Conservation (phyloP, 2,113 vertebrate genomes). For the Heliornis fulica region DNA sequence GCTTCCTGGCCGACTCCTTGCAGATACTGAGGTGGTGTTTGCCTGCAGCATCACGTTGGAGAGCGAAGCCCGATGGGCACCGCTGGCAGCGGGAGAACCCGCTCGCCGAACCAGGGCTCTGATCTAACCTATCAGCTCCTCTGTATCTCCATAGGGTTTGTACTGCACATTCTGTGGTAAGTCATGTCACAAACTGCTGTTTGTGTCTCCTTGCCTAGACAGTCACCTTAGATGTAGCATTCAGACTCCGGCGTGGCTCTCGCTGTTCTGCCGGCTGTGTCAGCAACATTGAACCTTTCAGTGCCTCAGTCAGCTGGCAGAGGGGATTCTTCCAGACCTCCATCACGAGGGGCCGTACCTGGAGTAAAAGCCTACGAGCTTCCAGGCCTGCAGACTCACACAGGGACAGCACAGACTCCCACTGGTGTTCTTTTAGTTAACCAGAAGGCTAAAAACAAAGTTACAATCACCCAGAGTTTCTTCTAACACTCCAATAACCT, state of each 20-base stretch:
- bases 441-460: not conserved
- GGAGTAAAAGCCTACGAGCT: not conserved
- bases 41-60: fast-evolving
- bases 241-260: fast-evolving
- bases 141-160: fast-evolving
- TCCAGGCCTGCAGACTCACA: not conserved
- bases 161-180: not conserved
- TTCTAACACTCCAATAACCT: not conserved
- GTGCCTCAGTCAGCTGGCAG: not conserved
- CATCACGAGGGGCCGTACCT: not conserved
- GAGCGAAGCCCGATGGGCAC: not conserved
- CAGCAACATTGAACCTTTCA: not conserved
- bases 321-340: not conserved
- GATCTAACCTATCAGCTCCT: fast-evolving
- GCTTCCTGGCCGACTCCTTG: not conserved
- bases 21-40: fast-evolving
- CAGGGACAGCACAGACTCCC: not conserved
- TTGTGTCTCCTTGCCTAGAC: not conserved
- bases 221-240: not conserved
- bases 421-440: fast-evolving
- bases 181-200: fast-evolving
- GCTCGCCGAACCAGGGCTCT: not conserved
- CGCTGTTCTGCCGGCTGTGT: fast-evolving
- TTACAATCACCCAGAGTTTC: not conserved
- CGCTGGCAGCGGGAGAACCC: not conserved